These are phyloP conservation scores for Masticophis lateralis DNA, from an alignment of 2,797 vertebrate genomes.

Conservation along the genomic window DNA sequence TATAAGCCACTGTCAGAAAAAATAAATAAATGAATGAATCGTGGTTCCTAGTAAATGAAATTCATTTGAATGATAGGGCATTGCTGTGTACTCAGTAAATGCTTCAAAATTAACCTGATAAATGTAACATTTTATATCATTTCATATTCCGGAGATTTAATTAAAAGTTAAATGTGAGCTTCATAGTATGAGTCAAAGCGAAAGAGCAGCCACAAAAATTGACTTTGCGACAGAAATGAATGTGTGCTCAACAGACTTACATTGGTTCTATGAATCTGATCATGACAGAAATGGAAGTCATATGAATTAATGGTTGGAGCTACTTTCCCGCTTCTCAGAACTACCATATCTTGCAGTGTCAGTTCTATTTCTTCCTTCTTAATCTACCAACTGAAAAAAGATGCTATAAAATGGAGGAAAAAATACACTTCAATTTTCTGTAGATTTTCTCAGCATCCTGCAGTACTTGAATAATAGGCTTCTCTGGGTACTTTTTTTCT, in stretches of 20 bases:
- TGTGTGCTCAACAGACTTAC: slow-evolving; percentile 25
- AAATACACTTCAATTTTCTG: slow-evolving; percentile 26
- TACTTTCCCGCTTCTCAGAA: slow-evolving; percentile 6
- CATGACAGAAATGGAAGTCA: slow-evolving; percentile 25
- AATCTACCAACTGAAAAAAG: slow-evolving; percentile 38
- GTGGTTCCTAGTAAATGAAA: slow-evolving; percentile 35
- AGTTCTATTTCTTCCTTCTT: slow-evolving; percentile 23
- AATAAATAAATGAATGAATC: background rate
- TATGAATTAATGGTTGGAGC: slow-evolving; percentile 38
- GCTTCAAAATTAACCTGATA: slow-evolving; percentile 58
- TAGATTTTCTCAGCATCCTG: slow-evolving; percentile 15
- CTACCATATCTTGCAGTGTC: background rate
- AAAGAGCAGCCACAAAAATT: slow-evolving; percentile 18
- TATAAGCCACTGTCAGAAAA: background rate
- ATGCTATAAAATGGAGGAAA: slow-evolving; percentile 27
- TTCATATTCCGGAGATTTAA: slow-evolving; percentile 56
- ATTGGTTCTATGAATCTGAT: slow-evolving; percentile 52
- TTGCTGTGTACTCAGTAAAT: slow-evolving; percentile 46
- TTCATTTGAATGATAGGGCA: slow-evolving; percentile 33
- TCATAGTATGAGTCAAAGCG: slow-evolving; percentile 29
- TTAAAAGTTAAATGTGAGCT: slow-evolving; percentile 62
- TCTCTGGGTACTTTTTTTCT: background rate
- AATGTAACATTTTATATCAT: slow-evolving; percentile 54
- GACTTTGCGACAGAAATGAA: slow-evolving; percentile 46
- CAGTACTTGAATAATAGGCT: slow-evolving; percentile 11